These are phyloP conservation scores for Ooceraea biroi DNA, from an alignment of 1,140 invertebrate species.

Conservation along the genomic window DNA sequence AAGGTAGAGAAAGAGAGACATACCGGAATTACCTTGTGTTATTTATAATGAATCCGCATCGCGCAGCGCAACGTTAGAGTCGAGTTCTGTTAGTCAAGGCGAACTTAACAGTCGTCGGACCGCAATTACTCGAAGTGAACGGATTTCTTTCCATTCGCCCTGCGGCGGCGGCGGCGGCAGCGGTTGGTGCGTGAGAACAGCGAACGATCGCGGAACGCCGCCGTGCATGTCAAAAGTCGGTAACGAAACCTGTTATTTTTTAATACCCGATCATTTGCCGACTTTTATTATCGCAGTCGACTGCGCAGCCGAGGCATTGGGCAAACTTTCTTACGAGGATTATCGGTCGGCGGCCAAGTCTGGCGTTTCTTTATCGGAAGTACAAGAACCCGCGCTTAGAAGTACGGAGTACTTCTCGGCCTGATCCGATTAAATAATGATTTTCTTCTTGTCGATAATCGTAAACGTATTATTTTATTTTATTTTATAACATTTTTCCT, in stretches of 20 bases:
- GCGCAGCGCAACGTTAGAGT: slow-evolving; percentile 26
- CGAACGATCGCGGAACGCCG: slow-evolving; percentile 36
- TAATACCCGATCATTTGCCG: slow-evolving; percentile 38
- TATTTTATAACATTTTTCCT: too few species aligned
- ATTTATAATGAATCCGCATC: not conserved
- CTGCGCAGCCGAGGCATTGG: not conserved
- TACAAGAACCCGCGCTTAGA: not conserved
- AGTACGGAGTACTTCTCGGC: not conserved
- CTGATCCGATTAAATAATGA: not conserved
- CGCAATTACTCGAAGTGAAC: slow-evolving; percentile 70
- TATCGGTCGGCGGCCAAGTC: not conserved
- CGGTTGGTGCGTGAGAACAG: slow-evolving; percentile 71
- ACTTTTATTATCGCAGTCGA: slow-evolving; percentile 13
- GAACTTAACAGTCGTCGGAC: slow-evolving; percentile 49
- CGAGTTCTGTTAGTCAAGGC: slow-evolving; percentile 46
- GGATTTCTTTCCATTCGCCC: slow-evolving; percentile 67
- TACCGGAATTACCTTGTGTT: not conserved
- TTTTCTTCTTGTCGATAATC: not conserved
- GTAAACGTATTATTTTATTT: too few species aligned
- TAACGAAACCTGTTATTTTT: slow-evolving; percentile 59
- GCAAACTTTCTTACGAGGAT: slow-evolving; percentile 2
- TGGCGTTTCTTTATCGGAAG: not conserved
- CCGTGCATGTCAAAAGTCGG: slow-evolving; percentile 49
- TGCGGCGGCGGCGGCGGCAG: slow-evolving; percentile 22
- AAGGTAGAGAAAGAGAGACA: not conserved